These are phyloP conservation scores for Apotomis capreana DNA, from an alignment of 2,888 invertebrate species.

Conservation along the genomic window DNA sequence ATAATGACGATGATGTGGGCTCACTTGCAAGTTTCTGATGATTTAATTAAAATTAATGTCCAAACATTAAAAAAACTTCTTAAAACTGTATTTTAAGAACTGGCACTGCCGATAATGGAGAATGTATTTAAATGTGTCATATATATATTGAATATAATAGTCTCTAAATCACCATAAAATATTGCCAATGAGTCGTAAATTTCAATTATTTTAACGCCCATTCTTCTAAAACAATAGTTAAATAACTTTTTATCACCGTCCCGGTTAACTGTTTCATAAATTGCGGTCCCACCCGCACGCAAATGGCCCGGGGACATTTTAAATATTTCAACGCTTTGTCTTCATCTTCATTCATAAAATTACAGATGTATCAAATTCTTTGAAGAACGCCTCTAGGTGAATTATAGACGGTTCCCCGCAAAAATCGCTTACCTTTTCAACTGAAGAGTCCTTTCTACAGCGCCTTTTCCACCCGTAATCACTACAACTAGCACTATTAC, in stretches of 20 bases:
- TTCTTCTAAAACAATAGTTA: conserved; percentile 47
- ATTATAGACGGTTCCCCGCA: not conserved
- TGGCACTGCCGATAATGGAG: not conserved
- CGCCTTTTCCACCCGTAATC: conserved; percentile 24
- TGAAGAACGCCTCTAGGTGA: conserved; percentile 1
- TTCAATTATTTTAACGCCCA: conserved; percentile 43
- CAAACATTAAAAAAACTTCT: too few relatives aligned
- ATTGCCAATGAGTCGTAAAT: conserved; percentile 8
- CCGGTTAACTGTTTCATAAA: conserved; percentile 52
- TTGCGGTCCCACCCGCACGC: conserved; percentile 30
- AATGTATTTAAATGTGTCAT: not conserved
- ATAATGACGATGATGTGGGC: too few relatives aligned
- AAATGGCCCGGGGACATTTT: conserved; percentile 49
- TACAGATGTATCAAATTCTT: conserved; percentile 24
- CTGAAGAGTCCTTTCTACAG: conserved; percentile 44
- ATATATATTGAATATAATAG: not conserved
- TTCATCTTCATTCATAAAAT: conserved; percentile 20
- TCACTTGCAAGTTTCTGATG: too few relatives aligned
- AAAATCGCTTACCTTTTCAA: conserved; percentile 51
- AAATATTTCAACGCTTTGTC: conserved; percentile 38
- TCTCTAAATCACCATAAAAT: not conserved
- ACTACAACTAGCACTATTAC: conserved; percentile 29
- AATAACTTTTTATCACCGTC: conserved; percentile 49
- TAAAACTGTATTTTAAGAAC: too few relatives aligned
- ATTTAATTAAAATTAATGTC: too few relatives aligned